Conservation (phyloP, 2,888 invertebrate species). For the Acanthococcus lagerstroemiae region DNA sequence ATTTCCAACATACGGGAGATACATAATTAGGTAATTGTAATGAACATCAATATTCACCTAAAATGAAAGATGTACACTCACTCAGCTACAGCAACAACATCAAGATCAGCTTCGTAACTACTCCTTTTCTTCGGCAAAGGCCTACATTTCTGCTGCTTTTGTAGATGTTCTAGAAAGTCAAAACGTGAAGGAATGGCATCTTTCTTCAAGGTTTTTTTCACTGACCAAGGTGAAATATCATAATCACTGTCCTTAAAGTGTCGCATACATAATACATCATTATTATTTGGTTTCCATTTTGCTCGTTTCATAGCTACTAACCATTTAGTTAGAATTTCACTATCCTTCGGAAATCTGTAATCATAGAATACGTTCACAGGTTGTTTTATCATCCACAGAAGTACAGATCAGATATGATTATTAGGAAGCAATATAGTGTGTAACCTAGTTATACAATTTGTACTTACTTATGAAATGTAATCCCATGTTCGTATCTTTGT, state of each 20-base stretch:
- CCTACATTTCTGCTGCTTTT: neutral
- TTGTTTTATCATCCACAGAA: neutral
- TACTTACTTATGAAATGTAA: neutral
- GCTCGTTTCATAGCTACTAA: neutral
- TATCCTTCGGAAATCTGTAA: neutral
- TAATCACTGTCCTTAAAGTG: conserved; percentile 1
- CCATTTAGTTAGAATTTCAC: neutral
- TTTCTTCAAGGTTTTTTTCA: neutral
- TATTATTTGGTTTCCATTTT: neutral
- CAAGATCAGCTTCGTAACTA: neutral
- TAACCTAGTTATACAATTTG: neutral
- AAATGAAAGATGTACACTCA: neutral
- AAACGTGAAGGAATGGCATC: conserved; percentile 12
- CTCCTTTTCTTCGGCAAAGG: neutral
- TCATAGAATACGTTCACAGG: neutral
- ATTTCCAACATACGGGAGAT: neutral
- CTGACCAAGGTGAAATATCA: conserved; percentile 1
- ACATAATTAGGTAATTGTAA: neutral
- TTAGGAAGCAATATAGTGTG: neutral
- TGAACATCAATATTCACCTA: neutral
- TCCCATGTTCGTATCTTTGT: neutral
- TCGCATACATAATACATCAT: neutral
- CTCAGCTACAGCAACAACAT: neutral
- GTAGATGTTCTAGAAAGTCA: conserved; percentile 2
- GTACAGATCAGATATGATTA: neutral